phyloP scores from a whole-genome alignment of 2,888 invertebrate genomes.

The Pristionchus mayeri region DNA sequence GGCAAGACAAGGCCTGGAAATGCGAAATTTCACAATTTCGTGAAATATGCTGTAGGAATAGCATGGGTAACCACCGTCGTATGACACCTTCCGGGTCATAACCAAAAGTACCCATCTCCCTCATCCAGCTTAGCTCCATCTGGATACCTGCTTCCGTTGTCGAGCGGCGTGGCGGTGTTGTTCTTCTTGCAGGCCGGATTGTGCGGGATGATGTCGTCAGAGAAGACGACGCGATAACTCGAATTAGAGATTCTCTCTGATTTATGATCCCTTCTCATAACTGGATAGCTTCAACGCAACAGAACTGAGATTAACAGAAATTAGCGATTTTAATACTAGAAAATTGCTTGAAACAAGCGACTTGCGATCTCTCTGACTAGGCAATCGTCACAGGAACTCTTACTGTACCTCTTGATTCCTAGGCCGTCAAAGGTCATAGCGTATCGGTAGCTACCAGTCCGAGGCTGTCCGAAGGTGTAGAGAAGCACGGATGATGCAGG shows the following conservation, averaged over 20 bases:
- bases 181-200: slow-evolving; percentile 69
- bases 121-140: too few relatives aligned
- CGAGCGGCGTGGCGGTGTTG: not conserved
- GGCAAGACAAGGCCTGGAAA: slow-evolving; percentile 1
- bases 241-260: slow-evolving; percentile 17
- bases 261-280: not conserved
- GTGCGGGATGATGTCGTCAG: slow-evolving; percentile 72
- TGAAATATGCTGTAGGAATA: too few relatives aligned
- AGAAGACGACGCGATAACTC: slow-evolving; percentile 71
- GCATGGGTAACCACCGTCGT: too few relatives aligned
- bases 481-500: slow-evolving; percentile 63
- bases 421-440: slow-evolving; percentile 64
- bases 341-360: not conserved
- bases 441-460: slow-evolving; percentile 68
- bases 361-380: too few relatives aligned
- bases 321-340: not conserved
- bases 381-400: too few relatives aligned
- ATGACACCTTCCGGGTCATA: too few relatives aligned
- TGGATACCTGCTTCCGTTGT: slow-evolving; percentile 42
- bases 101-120: too few relatives aligned
- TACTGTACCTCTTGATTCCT: slow-evolving; percentile 64
- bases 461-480: slow-evolving; percentile 72
- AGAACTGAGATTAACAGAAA: too few relatives aligned
- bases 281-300: not conserved
- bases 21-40: not conserved